Conservation (phyloP, 2,113 vertebrate species). For the Corapipo altera region DNA sequence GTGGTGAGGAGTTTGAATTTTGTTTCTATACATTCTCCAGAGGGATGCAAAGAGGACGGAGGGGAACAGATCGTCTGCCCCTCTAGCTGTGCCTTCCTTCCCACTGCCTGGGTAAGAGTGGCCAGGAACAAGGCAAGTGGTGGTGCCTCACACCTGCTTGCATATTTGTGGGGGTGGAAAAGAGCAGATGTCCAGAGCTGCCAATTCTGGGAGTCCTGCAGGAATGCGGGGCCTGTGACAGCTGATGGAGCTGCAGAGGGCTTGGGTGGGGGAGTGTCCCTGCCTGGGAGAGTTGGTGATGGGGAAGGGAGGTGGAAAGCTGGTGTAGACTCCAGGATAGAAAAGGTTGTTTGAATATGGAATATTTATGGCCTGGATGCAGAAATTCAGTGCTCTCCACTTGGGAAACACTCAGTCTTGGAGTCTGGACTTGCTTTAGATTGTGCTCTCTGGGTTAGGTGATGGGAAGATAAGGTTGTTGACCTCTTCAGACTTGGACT, state of each 20-base stretch:
- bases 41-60: not conserved
- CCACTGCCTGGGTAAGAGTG: not conserved
- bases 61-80: not conserved
- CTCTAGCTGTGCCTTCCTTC: not conserved
- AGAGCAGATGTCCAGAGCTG: conserved; percentile 65
- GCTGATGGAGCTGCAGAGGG: conserved; percentile 46
- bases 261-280: not conserved
- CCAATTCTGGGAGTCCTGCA: conserved; percentile 16
- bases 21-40: fast-evolving
- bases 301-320: not conserved
- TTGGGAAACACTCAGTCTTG: not conserved
- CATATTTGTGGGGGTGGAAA: conserved; percentile 63
- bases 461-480: not conserved
- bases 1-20: not conserved
- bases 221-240: conserved; percentile 40
- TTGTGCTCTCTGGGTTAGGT: not conserved
- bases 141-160: conserved; percentile 64
- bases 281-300: not conserved
- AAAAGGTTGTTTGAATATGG: not conserved
- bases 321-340: not conserved
- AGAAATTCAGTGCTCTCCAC: not conserved
- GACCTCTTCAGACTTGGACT: not conserved
- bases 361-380: not conserved
- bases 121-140: not conserved
- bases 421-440: not conserved